A percentile compares a stretch with the other conserved stretches of the same genome.
phyloP scores from a whole-genome alignment of 2,797 vertebrate species.

The Crossoptilon crossoptilon region DNA sequence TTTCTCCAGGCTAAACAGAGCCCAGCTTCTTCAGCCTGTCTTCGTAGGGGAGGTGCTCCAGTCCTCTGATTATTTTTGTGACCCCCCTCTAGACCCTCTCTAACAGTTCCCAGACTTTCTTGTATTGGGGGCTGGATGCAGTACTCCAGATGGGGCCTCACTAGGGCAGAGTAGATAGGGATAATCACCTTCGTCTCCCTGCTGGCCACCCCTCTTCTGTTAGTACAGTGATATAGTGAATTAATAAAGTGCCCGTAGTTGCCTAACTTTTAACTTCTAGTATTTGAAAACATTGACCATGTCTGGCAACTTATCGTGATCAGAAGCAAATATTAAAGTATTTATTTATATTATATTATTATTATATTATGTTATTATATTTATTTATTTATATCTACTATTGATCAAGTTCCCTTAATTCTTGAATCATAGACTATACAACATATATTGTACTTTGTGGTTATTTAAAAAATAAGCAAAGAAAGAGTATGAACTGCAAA shows the following conservation, averaged over 20 bases:
- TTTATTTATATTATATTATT: not conserved
- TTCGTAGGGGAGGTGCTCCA: too few species aligned
- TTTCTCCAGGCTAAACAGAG: too few species aligned
- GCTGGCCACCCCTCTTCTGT: too few species aligned
- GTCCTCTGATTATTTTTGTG: too few species aligned
- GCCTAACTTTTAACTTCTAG: not conserved
- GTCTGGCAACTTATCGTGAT: not conserved
- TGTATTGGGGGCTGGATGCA: too few species aligned
- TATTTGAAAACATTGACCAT: not conserved
- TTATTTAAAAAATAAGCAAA: not conserved
- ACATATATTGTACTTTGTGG: not conserved
- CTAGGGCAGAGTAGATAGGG: too few species aligned
- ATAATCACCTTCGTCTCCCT: too few species aligned
- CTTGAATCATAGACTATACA: not conserved
- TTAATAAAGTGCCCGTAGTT: not conserved
- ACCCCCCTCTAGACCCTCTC: too few species aligned
- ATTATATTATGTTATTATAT: too few species aligned
- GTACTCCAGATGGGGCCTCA: too few species aligned
- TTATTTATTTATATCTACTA: not conserved
- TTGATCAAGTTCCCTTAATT: not conserved
- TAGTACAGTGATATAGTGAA: not conserved
- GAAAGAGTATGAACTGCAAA: slow-evolving; percentile 7
- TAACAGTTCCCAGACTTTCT: too few species aligned
- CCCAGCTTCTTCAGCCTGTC: too few species aligned
- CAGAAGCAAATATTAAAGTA: not conserved